Percentiles rank a stretch among this genome's conserved stretches.
Conservation (phyloP, 2,888 invertebrate species). For the Augiades crinisus region DNA sequence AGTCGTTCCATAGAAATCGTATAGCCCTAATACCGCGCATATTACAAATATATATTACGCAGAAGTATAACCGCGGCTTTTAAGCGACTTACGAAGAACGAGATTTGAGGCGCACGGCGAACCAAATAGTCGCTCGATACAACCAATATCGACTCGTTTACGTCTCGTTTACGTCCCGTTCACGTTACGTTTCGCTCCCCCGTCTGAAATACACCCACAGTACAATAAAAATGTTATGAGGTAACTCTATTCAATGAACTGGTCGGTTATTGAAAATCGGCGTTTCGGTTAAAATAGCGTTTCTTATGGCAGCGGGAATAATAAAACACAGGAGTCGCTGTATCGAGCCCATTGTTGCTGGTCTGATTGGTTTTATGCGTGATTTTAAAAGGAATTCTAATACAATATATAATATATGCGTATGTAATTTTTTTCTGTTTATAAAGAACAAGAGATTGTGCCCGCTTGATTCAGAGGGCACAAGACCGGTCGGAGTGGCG, state of each 20-base stretch:
- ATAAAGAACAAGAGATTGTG: no score
- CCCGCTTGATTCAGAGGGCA: no score
- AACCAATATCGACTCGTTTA: slow-evolving; percentile 65
- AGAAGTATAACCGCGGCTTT: slow-evolving; percentile 46
- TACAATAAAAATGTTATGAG: slow-evolving; percentile 79
- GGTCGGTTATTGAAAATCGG: slow-evolving; percentile 74
- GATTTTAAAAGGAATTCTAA: slow-evolving; percentile 35
- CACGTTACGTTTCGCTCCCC: slow-evolving; percentile 40
- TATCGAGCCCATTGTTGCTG: slow-evolving; percentile 48
- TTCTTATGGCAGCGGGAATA: slow-evolving; percentile 55
- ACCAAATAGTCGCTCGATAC: slow-evolving; percentile 54
- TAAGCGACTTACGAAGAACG: slow-evolving; percentile 56
- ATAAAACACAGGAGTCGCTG: slow-evolving; percentile 51
- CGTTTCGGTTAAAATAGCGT: slow-evolving; percentile 64
- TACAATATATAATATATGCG: no score
- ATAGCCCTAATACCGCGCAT: no score
- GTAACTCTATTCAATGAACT: slow-evolving; percentile 77
- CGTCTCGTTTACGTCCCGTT: slow-evolving; percentile 44
- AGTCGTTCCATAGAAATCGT: no score
- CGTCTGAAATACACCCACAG: slow-evolving; percentile 65
- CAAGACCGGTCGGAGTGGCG: no score
- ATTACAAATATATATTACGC: neutral
- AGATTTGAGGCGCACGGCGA: slow-evolving; percentile 31
- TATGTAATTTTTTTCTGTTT: no score
- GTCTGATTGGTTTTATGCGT: slow-evolving; percentile 50